Evolutionary conservation across 2,888 invertebrate species (phyloP).

Genomic region (Pemphredon lugubris): DNA sequence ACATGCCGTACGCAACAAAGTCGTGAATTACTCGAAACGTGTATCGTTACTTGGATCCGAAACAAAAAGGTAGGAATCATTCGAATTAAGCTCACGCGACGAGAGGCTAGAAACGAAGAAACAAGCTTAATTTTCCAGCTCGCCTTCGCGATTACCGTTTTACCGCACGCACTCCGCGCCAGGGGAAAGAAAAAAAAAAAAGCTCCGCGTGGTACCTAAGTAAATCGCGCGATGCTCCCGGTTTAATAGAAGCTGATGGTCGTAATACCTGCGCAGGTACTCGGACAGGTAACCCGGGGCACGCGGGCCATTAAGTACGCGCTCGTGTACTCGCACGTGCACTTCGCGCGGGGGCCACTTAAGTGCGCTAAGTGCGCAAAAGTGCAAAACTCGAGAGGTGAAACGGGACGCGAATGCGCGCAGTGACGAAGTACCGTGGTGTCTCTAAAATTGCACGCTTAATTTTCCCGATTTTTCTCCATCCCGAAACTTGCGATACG

Average conservation of each 20-base stretch:
- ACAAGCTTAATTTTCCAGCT: neutral
- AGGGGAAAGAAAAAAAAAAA: no score
- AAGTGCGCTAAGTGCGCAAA: constrained; percentile 38
- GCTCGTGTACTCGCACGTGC: constrained; percentile 30
- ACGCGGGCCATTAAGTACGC: constrained; percentile 46
- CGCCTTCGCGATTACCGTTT: neutral
- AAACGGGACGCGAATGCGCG: neutral
- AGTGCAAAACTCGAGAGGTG: constrained; percentile 20
- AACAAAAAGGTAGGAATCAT: neutral
- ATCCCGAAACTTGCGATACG: constrained; percentile 1
- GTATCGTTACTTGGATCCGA: neutral
- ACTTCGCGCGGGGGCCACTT: constrained; percentile 22
- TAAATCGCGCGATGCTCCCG: constrained; percentile 39
- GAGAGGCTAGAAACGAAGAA: constrained; percentile 1
- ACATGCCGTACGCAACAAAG: neutral
- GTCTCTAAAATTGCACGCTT: constrained; percentile 9
- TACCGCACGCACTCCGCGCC: neutral
- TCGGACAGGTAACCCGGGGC: constrained; percentile 35
- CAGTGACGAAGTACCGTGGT: constrained; percentile 33
- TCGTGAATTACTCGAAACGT: neutral
- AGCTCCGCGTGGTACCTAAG: constrained; percentile 18
- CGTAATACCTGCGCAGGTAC: constrained; percentile 37
- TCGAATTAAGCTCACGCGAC: neutral
- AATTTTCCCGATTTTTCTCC: constrained; percentile 36
- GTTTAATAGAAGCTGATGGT: constrained; percentile 49